Percentiles rank a stretch among this genome's conserved stretches.
These are phyloP conservation scores for Sthenelais limicola DNA, from an alignment of 2,888 invertebrate species.

Conservation along the genomic window DNA sequence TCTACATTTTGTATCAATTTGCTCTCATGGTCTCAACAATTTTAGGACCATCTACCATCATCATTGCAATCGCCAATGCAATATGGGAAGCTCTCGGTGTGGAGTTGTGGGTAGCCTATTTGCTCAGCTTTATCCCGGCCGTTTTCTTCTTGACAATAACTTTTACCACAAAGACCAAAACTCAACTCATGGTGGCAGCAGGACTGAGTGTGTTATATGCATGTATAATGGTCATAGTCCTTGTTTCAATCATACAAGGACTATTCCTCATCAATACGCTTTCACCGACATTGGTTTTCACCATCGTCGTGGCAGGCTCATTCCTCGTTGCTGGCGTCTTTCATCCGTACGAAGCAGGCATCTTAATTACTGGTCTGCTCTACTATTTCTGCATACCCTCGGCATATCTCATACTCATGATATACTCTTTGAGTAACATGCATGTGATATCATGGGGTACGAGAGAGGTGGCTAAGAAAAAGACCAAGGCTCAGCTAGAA, in stretches of 20 bases:
- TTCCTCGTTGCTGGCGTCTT: constrained; percentile 53
- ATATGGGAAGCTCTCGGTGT: constrained; percentile 42
- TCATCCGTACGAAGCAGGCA: constrained; percentile 66
- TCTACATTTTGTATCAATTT: constrained; percentile 60
- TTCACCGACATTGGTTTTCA: constrained; percentile 63
- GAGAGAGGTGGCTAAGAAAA: constrained; percentile 62
- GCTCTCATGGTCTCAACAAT: constrained; percentile 55
- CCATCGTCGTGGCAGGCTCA: constrained; percentile 56
- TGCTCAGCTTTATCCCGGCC: constrained; percentile 53
- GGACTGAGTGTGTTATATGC: constrained; percentile 81
- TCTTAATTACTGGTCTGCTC: constrained; percentile 57
- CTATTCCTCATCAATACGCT: constrained; percentile 55
- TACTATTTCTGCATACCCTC: constrained; percentile 67
- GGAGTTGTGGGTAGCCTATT: constrained; percentile 41
- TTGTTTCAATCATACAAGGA: constrained; percentile 61
- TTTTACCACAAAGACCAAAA: constrained; percentile 56
- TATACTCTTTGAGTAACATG: constrained; percentile 66
- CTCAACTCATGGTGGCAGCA: constrained; percentile 60
- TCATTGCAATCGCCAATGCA: constrained; percentile 54
- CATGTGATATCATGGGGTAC: constrained; percentile 69
- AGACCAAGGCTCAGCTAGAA: constrained; percentile 58
- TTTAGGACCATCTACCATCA: constrained; percentile 53
- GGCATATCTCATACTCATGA: constrained; percentile 65
- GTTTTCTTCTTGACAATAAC: constrained; percentile 57
- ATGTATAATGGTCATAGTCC: constrained; percentile 65